phyloP scores from a whole-genome alignment of 2,113 vertebrate genomes.

The Bufo gargarizans region DNA sequence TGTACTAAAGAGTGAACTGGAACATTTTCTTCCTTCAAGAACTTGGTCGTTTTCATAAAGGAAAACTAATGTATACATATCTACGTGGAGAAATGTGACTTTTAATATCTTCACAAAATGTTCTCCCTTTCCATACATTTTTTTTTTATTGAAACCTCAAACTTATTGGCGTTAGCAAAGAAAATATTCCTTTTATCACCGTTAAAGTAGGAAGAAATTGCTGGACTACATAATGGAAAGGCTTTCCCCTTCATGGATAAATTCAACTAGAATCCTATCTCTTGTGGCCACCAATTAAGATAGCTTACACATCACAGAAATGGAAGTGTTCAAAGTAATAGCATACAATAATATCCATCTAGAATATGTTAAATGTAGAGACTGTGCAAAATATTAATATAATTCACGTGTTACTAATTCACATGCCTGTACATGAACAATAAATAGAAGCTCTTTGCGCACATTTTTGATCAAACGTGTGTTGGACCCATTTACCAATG shows the following conservation, averaged over 20 bases:
- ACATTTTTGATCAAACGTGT: no score
- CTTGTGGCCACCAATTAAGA: constrained; percentile 18
- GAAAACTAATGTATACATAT: constrained; percentile 4
- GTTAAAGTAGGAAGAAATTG: not conserved
- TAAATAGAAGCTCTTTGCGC: not conserved
- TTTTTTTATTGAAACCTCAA: constrained; percentile 37
- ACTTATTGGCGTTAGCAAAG: not conserved
- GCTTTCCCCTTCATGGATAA: not conserved
- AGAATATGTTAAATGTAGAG: not conserved
- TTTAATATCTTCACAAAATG: not conserved
- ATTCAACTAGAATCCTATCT: constrained; percentile 12
- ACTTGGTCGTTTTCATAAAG: constrained; percentile 13
- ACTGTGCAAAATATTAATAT: not conserved
- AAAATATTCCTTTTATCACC: not conserved
- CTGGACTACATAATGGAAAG: not conserved
- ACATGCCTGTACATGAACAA: not conserved
- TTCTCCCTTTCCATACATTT: not conserved
- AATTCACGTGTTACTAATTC: not conserved
- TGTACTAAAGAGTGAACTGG: constrained; percentile 36
- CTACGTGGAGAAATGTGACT: constrained; percentile 2
- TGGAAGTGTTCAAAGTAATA: not conserved
- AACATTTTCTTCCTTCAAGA: constrained; percentile 42
- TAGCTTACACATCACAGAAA: constrained; percentile 12
- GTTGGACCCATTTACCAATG: no score
- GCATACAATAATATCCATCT: not conserved